Base-by-base conservation (phyloP, 1,140 invertebrate species). In the Notospermus geniculatus region DNA sequence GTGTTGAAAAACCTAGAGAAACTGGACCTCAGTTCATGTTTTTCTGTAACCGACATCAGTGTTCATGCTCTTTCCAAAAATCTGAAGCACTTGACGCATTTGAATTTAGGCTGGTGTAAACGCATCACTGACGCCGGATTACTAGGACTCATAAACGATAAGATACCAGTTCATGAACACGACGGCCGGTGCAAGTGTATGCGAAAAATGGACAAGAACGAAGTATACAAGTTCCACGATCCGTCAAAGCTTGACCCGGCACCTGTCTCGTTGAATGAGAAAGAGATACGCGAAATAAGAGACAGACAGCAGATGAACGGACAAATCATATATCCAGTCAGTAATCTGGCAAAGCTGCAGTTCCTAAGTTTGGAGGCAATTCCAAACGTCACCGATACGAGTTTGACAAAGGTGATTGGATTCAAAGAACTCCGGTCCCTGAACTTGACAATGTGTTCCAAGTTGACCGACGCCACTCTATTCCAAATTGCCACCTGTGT, bases 311-410 rank as follows among this genome's bases (percentile, higher is more conserved):
- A 56, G 73, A 79, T 68, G 82, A 82, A 82, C 80, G 27, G 78
- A 79, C 22, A 72, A 28, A 80, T 80, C n/a, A n/a, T n/a, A 7
- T 86, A 84, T 69, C 86, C 85, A 15, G 79, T 90, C 50, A 83
- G 82, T 23, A 80, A 72, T 23, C 63, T 79, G 46, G 60, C 57
- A 60, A 70, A 84, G 17, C 77, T 90, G 2, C 80, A 71, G 59
- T 78, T 84, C 41, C 76, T 90, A 2, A 85, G 89, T 73, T 73
- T 90, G 5, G 84, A 85, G 52, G 84, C 84, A 1, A 90, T 89
- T 71, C 87, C 86, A 64, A 85, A 83, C 70, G 85, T 90, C 15
- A 88, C 87, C 30, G 88, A 90, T 80, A 84, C 88, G 2, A 88
- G 88, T 63, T 68, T 90, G 1, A 86, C 84, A 50, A 86, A 88